phyloP scores from a whole-genome alignment of 2,888 invertebrate genomes.

The Coenonympha glycerion region DNA sequence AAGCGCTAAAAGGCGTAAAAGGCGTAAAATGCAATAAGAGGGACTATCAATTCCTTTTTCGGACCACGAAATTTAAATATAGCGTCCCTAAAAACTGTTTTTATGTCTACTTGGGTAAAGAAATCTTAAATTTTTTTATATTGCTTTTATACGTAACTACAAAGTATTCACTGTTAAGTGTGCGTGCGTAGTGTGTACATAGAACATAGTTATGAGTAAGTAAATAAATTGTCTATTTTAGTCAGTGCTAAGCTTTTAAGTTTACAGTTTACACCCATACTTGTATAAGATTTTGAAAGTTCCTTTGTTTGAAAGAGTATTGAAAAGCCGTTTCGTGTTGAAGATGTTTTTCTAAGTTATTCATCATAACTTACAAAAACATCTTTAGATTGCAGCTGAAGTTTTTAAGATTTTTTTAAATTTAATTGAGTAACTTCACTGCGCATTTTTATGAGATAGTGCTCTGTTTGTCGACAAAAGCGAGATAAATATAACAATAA shows the following conservation, averaged over 20 bases:
- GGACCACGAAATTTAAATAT: constrained; percentile 6
- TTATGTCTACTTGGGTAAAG: neutral
- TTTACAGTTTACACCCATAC: neutral
- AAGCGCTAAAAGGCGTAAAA: constrained; percentile 9
- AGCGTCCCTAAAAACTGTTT: neutral
- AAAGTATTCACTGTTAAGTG: neutral
- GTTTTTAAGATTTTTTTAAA: no score
- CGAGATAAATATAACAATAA: no score
- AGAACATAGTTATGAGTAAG: neutral
- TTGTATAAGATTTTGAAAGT: neutral
- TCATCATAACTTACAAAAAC: no score
- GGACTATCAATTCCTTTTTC: constrained; percentile 8
- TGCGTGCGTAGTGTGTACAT: no score
- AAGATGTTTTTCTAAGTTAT: neutral
- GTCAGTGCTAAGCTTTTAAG: neutral
- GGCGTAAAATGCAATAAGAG: constrained; percentile 19
- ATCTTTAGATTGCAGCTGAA: no score
- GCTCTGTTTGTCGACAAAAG: no score
- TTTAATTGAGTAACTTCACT: no score
- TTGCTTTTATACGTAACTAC: neutral
- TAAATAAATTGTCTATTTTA: neutral
- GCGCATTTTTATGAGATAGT: no score
- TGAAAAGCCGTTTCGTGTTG: neutral
- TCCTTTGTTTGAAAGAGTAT: neutral
- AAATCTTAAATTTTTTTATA: neutral